phyloP scores from a whole-genome alignment of 1,140 invertebrate species.

The Megathymus violae region DNA sequence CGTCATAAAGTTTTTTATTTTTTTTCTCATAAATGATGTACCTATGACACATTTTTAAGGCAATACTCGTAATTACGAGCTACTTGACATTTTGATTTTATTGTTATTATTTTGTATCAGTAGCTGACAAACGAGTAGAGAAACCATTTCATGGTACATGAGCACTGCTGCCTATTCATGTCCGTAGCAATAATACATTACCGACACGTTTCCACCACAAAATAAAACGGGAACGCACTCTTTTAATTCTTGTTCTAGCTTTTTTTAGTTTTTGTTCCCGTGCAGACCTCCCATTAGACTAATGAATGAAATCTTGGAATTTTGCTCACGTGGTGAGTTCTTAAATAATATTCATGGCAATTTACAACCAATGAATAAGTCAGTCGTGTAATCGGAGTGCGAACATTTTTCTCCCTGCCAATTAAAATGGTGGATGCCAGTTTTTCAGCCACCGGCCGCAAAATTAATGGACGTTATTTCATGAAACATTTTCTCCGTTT shows the following conservation, averaged over 20 bases:
- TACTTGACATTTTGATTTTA: too few species aligned
- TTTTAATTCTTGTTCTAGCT: background rate
- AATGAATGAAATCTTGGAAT: slow-evolving; percentile 10
- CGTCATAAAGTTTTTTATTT: too few species aligned
- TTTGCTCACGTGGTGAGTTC: slow-evolving; percentile 10
- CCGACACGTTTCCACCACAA: too few species aligned
- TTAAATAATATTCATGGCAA: slow-evolving; percentile 48
- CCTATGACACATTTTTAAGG: too few species aligned
- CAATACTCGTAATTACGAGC: too few species aligned
- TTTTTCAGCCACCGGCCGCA: slow-evolving; percentile 59
- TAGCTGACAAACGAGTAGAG: too few species aligned
- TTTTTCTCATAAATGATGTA: too few species aligned
- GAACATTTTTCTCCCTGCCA: slow-evolving; percentile 72
- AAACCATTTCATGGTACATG: too few species aligned
- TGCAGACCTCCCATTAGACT: background rate
- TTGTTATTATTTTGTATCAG: too few species aligned
- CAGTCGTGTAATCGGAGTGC: slow-evolving; percentile 55
- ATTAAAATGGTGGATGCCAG: slow-evolving; percentile 69
- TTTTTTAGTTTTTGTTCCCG: background rate
- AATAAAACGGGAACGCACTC: too few species aligned
- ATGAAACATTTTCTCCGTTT: slow-evolving; percentile 20
- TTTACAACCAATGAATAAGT: slow-evolving; percentile 57
- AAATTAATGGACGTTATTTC: slow-evolving; percentile 63
- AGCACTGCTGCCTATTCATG: too few species aligned
- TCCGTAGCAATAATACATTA: too few species aligned